These are phyloP conservation scores for Engystomops pustulosus DNA, from an alignment of 2,113 vertebrate genomes.

Conservation along the genomic window DNA sequence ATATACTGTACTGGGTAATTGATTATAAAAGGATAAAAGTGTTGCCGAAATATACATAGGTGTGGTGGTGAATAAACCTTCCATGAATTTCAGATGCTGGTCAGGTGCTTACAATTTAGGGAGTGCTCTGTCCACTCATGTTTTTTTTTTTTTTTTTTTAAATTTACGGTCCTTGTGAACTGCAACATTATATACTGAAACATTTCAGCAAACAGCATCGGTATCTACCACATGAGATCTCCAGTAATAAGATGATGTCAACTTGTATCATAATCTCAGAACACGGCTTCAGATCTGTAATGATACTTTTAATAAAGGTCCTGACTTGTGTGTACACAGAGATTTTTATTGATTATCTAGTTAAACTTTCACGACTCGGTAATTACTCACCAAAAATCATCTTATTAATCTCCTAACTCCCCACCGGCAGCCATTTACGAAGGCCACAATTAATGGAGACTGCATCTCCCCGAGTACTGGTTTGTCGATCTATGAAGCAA, in stretches of 20 bases:
- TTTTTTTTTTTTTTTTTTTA: too few species aligned
- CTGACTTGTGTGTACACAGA: slow-evolving; percentile 22
- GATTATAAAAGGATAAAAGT: too few species aligned
- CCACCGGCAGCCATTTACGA: slow-evolving; percentile 10
- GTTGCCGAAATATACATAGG: too few species aligned
- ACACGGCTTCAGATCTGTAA: slow-evolving; percentile 26
- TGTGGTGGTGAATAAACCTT: too few species aligned
- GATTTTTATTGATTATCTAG: slow-evolving; percentile 44
- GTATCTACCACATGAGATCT: slow-evolving; percentile 35
- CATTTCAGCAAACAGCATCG: slow-evolving; percentile 34
- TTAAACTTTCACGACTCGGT: slow-evolving; percentile 39
- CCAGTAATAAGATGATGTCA: slow-evolving; percentile 33
- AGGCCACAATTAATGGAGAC: slow-evolving; percentile 32
- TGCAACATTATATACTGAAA: background rate
- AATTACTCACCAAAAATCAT: slow-evolving; percentile 39
- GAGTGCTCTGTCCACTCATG: too few species aligned
- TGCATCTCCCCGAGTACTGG: background rate
- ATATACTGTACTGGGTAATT: too few species aligned
- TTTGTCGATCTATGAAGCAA: slow-evolving; percentile 13
- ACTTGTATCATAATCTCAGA: slow-evolving; percentile 28
- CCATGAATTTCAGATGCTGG: too few species aligned
- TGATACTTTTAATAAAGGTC: slow-evolving; percentile 42
- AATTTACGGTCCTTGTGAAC: slow-evolving; percentile 11
- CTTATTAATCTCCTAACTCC: slow-evolving; percentile 28
- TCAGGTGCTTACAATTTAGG: too few species aligned